Evolutionary conservation across 2,888 invertebrate species (phyloP).

Genomic region (Luperina testacea): DNA sequence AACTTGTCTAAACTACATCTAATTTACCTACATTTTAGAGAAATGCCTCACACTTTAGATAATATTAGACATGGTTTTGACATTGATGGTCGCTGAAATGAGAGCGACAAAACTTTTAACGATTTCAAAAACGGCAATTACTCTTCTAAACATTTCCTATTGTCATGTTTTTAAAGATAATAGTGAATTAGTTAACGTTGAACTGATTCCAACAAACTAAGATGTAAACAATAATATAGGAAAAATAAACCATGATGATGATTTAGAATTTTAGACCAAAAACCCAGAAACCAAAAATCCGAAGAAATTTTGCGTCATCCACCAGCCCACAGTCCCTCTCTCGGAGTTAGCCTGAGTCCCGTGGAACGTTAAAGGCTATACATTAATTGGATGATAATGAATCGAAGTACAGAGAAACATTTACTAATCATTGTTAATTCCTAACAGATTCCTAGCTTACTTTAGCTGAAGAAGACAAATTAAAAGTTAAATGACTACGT

Average conservation of each 20-base stretch:
- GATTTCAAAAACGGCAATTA: neutral
- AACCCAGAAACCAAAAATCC: neutral
- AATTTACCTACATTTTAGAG: neutral
- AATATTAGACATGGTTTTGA: neutral
- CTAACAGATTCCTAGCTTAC: neutral
- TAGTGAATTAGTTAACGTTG: neutral
- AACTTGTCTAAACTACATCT: neutral
- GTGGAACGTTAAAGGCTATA: neutral
- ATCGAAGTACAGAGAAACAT: neutral
- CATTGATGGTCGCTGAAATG: neutral
- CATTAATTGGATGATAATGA: neutral
- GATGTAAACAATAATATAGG: neutral
- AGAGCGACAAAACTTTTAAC: neutral
- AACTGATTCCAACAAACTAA: neutral
- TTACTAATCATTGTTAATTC: neutral
- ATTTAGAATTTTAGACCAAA: neutral
- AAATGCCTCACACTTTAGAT: neutral
- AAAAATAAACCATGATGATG: neutral
- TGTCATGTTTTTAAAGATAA: neutral
- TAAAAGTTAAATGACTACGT: neutral
- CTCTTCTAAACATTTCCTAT: neutral
- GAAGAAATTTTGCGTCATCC: neutral
- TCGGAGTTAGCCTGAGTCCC: neutral
- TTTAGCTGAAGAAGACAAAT: constrained; percentile 5
- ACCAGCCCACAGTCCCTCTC: neutral